Evolutionary conservation across 2,797 vertebrate species (phyloP).

Genomic region (Cossypha caffra): DNA sequence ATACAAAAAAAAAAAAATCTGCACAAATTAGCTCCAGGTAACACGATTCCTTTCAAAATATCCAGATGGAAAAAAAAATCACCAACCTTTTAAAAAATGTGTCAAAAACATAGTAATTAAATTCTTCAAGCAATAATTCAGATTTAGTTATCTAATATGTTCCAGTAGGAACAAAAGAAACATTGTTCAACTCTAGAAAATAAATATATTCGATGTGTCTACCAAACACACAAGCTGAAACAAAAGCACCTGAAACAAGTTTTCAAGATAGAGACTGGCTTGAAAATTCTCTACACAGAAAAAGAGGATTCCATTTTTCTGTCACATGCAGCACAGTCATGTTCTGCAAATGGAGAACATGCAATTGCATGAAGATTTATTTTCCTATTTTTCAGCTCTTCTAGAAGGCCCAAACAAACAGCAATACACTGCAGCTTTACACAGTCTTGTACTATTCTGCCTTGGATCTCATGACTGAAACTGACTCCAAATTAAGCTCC

Average conservation of each 20-base stretch:
- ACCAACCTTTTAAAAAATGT: neutral
- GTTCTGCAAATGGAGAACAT: neutral
- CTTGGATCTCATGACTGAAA: neutral
- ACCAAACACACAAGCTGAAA: neutral
- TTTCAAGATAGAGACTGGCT: neutral
- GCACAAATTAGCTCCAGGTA: neutral
- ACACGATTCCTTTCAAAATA: neutral
- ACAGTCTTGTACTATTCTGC: neutral
- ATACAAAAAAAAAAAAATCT: neutral
- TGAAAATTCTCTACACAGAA: neutral
- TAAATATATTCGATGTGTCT: neutral
- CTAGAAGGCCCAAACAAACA: neutral
- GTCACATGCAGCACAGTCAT: neutral
- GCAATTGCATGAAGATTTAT: neutral
- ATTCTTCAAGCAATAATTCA: neutral
- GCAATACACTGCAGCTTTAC: neutral
- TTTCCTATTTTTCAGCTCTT: neutral
- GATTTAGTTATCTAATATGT: neutral
- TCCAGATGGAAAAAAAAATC: neutral
- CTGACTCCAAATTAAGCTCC: neutral
- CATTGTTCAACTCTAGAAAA: neutral
- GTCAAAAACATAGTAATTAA: neutral
- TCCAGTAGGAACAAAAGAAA: neutral
- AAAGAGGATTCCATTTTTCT: rapidly evolving
- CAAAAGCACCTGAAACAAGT: neutral